These are phyloP conservation scores for Eugnorisma glareosa DNA, from an alignment of 2,888 invertebrate genomes.

Conservation along the genomic window DNA sequence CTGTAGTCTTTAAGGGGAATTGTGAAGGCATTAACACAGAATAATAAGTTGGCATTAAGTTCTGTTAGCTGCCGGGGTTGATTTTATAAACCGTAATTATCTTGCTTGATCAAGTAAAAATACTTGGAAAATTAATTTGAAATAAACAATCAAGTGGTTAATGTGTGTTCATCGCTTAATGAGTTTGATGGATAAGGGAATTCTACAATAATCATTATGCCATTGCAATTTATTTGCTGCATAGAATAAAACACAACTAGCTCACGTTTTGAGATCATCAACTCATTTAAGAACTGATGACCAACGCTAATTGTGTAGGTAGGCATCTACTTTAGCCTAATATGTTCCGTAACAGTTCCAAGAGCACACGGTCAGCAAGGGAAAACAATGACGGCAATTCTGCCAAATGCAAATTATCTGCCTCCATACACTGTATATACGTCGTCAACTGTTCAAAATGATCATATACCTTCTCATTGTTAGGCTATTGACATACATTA, in stretches of 20 bases:
- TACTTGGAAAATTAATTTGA: slow-evolving; percentile 32
- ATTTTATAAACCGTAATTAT: slow-evolving; percentile 8
- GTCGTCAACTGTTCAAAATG: slow-evolving; percentile 44
- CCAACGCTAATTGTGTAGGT: slow-evolving; percentile 26
- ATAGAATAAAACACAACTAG: background rate
- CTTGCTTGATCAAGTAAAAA: background rate
- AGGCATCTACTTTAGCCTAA: slow-evolving; percentile 51
- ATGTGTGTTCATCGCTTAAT: slow-evolving; percentile 28
- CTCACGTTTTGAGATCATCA: slow-evolving; percentile 47
- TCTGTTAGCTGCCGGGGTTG: background rate
- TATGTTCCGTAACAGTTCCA: slow-evolving; percentile 47
- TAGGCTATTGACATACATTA: slow-evolving; percentile 47
- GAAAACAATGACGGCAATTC: slow-evolving; percentile 60
- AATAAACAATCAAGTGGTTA: slow-evolving; percentile 26
- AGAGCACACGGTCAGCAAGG: slow-evolving; percentile 38
- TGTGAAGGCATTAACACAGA: too few species aligned
- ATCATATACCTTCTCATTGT: slow-evolving; percentile 49
- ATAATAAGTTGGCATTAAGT: too few species aligned
- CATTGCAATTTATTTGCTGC: slow-evolving; percentile 18
- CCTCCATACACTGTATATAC: slow-evolving; percentile 47
- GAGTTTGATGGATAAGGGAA: slow-evolving; percentile 31
- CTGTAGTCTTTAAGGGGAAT: background rate
- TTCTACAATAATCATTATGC: slow-evolving; percentile 19
- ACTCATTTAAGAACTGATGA: slow-evolving; percentile 34
- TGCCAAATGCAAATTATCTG: slow-evolving; percentile 69